Evolutionary conservation across 1,140 invertebrate genomes (phyloP), one percentile per base, ranked within the genome.

Genomic region (Hylaeus volcanicus): DNA sequence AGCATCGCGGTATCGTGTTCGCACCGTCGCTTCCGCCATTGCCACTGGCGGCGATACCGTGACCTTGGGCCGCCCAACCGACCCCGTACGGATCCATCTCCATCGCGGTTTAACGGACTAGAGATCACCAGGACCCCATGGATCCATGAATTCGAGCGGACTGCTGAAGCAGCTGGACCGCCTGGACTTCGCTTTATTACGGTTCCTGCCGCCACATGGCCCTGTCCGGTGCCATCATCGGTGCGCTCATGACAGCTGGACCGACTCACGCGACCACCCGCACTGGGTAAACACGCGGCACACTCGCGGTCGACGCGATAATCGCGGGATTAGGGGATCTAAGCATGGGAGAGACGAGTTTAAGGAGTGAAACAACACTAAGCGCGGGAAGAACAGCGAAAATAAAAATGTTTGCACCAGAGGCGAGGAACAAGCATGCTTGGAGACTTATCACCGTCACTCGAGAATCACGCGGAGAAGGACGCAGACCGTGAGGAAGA

Each of bases 51-150:
- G 51, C 86, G 55, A 53, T 74, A 26, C 82, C 84, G 83, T 91
- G 90, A 90, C 89, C 89, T 89, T 92, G 91, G 82, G 89, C 75
- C 68, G 84, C 77, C 92, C 92, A 92, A 78, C 89, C 89, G 56
- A 88, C 85, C 76, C 84, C 85, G 75, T 92, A 92, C 70, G 90
- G 89, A 91, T 93, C 92, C 92, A 93, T 92, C 55, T 84, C 85
- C 81, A 69, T 83, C 9, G 71, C 74, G 53, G 26, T 26, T 26
- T 26, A 26, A 26, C 26, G 26, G 26, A 26, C 26, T 26, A 26
- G 26, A 26, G 26, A 26, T 26, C 26, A 26, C 26, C 26, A 26
- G 26, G 26, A 26, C 26, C 26, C 26, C 26, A 26, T 26, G 26
- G 26, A 26, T 26, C 26, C 26, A 26, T 26, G 26, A 26, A 26